These are phyloP conservation scores for Ciconia nigra DNA, from an alignment of 2,797 vertebrate genomes.

Conservation along the genomic window DNA sequence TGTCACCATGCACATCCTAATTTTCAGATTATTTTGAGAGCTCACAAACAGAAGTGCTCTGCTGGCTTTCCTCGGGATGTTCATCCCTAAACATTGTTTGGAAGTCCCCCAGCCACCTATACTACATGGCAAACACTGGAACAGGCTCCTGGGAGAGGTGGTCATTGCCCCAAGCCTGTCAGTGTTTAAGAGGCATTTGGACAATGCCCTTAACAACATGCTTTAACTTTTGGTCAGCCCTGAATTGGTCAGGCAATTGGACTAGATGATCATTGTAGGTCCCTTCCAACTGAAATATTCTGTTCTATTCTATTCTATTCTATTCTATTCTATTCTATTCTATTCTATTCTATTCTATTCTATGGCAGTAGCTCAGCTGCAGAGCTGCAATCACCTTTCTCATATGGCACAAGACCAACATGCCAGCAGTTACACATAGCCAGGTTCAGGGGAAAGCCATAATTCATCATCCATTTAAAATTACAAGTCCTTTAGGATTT, in stretches of 20 bases:
- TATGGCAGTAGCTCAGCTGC: background rate
- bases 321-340: background rate
- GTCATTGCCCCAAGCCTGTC: fast-evolving
- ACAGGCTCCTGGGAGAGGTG: background rate
- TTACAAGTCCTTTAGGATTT: background rate
- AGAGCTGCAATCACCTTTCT: background rate
- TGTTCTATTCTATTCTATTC: fast-evolving
- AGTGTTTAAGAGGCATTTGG: background rate
- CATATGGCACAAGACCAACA: background rate
- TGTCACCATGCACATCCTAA: background rate
- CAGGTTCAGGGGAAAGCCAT: background rate
- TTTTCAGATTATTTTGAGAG: background rate
- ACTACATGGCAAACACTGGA: background rate
- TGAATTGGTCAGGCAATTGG: background rate
- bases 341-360: background rate
- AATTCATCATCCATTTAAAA: background rate
- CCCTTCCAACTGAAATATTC: background rate
- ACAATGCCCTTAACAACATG: background rate
- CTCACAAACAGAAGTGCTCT: background rate
- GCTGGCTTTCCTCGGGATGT: background rate
- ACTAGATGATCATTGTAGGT: background rate
- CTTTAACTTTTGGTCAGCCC: background rate
- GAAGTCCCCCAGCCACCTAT: background rate
- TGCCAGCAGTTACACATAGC: background rate
- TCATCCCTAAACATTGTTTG: background rate